phyloP scores from a whole-genome alignment of 2,888 invertebrate species.

The Lasioglossum malachurum region DNA sequence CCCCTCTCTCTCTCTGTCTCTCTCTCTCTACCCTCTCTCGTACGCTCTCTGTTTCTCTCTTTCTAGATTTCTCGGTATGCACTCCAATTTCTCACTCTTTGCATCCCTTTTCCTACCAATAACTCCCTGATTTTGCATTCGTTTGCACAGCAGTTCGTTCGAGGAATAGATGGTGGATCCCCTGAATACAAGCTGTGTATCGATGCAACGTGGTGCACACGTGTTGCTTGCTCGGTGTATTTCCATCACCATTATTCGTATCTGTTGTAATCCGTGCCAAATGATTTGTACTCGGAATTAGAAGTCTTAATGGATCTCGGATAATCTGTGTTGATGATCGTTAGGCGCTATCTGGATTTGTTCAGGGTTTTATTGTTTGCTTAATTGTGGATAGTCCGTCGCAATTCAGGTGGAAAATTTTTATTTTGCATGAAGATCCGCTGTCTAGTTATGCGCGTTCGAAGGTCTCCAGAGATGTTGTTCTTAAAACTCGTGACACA shows the following conservation, averaged over 20 bases:
- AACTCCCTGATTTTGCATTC: conserved; percentile 25
- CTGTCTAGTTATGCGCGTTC: too few species aligned
- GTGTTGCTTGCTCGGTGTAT: conserved; percentile 17
- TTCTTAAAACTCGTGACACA: too few species aligned
- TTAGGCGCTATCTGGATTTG: not conserved
- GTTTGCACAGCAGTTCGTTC: conserved; percentile 12
- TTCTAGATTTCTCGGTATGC: conserved; percentile 10
- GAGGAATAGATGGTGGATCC: not conserved
- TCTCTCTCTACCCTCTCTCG: conserved; percentile 16
- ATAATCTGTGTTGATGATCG: conserved; percentile 1
- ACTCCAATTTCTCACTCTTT: conserved; percentile 21
- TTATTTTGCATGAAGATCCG: too few species aligned
- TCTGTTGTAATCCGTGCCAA: not conserved
- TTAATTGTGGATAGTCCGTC: not conserved
- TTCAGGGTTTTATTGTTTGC: not conserved
- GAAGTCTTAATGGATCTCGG: not conserved
- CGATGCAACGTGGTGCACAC: conserved; percentile 12
- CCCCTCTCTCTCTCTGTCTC: conserved; percentile 18
- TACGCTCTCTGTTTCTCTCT: conserved; percentile 16
- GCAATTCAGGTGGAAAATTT: too few species aligned
- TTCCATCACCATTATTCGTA: not conserved
- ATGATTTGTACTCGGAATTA: not conserved
- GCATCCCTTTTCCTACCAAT: conserved; percentile 19
- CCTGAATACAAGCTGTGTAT: not conserved
- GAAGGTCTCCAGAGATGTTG: too few species aligned